These are phyloP conservation scores for Nephrotoma flavescens DNA, from an alignment of 2,888 invertebrate species.

Conservation along the genomic window DNA sequence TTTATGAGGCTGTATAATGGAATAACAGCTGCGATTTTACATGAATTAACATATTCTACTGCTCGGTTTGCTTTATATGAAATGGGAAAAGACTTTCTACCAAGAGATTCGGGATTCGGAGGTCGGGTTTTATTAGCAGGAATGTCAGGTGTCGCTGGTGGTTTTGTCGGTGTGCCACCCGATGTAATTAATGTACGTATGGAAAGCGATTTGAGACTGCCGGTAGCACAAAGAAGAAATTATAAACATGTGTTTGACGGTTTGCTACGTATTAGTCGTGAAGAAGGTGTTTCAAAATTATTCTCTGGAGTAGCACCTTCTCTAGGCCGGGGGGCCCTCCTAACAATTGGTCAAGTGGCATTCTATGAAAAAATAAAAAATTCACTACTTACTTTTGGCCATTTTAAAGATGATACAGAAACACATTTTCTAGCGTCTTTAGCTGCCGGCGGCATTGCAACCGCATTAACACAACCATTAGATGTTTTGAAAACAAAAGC, in stretches of 20 bases:
- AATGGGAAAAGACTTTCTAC: slow-evolving; percentile 49
- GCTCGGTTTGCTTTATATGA: slow-evolving; percentile 66
- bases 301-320: slow-evolving; percentile 89
- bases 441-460: slow-evolving; percentile 48
- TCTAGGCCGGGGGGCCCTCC: slow-evolving; percentile 74
- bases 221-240: slow-evolving; percentile 70
- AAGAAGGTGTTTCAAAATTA: slow-evolving; percentile 66
- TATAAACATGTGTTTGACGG: slow-evolving; percentile 96
- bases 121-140: slow-evolving; percentile 59
- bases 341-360: slow-evolving; percentile 94
- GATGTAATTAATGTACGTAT: slow-evolving; percentile 97
- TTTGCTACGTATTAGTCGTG: slow-evolving; percentile 55
- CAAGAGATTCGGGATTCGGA: slow-evolving; percentile 27
- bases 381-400: slow-evolving; percentile 46
- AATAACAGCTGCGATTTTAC: slow-evolving; percentile 80
- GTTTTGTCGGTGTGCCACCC: slow-evolving; percentile 88
- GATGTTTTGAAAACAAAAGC: slow-evolving; percentile 95
- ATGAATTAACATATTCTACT: slow-evolving; percentile 91
- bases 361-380: slow-evolving; percentile 82
- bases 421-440: slow-evolving; percentile 86
- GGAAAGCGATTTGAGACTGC: slow-evolving; percentile 96
- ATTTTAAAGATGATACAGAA: slow-evolving; percentile 68
- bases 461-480: slow-evolving; percentile 77
- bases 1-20: slow-evolving; percentile 87
- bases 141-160: slow-evolving; percentile 73